Conservation (phyloP, 1,140 invertebrate species). For the Sinella curviseta region DNA sequence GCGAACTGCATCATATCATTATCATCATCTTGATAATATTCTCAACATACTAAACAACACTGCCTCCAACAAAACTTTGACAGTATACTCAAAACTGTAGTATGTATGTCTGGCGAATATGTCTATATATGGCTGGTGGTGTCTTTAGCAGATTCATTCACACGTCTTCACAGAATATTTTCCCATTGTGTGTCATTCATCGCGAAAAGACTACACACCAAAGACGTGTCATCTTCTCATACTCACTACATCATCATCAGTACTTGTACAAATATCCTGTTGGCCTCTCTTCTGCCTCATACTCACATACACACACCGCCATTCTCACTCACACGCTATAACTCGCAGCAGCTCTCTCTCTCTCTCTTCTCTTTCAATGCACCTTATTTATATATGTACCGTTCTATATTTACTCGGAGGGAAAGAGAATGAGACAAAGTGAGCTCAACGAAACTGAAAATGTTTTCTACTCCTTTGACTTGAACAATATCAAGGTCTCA, state of each 20-base stretch:
- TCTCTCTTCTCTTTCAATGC: neutral
- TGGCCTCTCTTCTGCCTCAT: neutral
- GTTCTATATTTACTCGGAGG: too few relatives aligned
- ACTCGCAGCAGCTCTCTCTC: too few relatives aligned
- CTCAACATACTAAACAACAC: too few relatives aligned
- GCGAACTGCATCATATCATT: neutral
- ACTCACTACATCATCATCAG: neutral
- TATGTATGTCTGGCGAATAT: too few relatives aligned
- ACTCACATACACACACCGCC: neutral
- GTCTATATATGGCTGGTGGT: neutral
- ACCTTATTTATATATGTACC: too few relatives aligned
- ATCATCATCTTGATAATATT: too few relatives aligned
- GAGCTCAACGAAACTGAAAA: constrained; percentile 2
- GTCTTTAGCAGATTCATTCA: neutral
- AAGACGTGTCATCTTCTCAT: neutral
- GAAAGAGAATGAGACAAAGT: constrained; percentile 2
- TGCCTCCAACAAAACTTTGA: too few relatives aligned
- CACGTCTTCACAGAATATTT: neutral
- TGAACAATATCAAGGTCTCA: constrained; percentile 15
- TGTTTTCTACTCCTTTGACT: neutral
- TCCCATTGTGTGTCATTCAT: constrained; percentile 5
- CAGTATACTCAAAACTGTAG: too few relatives aligned
- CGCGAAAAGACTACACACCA: neutral
- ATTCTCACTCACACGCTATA: neutral
- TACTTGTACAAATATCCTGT: neutral